These are phyloP conservation scores for Sapajus apella DNA, from an alignment of 2,113 vertebrate genomes.

Conservation along the genomic window DNA sequence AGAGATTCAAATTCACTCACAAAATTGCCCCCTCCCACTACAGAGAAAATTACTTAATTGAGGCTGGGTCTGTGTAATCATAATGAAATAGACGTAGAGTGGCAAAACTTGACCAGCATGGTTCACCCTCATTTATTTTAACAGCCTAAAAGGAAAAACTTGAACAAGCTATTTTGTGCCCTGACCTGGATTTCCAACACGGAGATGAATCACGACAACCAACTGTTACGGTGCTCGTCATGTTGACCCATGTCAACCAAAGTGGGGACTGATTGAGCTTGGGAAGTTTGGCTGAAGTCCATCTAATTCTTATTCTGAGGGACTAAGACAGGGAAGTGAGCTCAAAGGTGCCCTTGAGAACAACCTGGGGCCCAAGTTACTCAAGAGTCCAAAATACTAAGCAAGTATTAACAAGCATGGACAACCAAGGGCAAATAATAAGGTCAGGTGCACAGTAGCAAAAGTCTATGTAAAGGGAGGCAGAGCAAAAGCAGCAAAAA, in stretches of 20 bases:
- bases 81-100: not conserved
- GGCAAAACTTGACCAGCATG: not conserved
- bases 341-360: not conserved
- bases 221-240: not conserved
- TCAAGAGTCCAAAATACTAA: constrained; percentile 6
- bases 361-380: not conserved
- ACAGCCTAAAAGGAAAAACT: not conserved
- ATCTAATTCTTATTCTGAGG: not conserved
- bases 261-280: not conserved
- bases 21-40: constrained; percentile 37
- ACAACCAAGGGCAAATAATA: not conserved
- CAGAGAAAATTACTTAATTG: constrained; percentile 55
- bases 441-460: not conserved
- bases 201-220: not conserved
- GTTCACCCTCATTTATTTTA: constrained; percentile 8
- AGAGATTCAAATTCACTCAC: constrained; percentile 55
- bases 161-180: not conserved
- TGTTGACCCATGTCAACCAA: not conserved
- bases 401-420: not conserved
- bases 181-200: not conserved
- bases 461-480: not conserved
- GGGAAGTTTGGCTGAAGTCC: not conserved
- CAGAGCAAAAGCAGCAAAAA: not conserved
- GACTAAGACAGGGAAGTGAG: not conserved
- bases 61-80: not conserved